Conservation (phyloP, 2,888 invertebrate genomes). For the Ceratothoa steindachneri region DNA sequence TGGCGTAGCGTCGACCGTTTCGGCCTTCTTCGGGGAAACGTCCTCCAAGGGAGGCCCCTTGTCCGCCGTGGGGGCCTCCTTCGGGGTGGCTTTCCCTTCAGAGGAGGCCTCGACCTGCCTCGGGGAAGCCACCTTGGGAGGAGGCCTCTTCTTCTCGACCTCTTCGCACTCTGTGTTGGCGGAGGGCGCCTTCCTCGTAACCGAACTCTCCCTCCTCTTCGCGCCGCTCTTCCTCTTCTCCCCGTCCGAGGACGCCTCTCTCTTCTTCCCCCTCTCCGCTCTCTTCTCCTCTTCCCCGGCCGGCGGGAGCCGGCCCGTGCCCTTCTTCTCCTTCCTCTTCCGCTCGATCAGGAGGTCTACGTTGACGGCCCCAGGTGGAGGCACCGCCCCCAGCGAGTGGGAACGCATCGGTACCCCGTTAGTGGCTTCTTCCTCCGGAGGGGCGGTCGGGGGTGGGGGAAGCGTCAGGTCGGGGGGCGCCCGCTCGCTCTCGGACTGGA, state of each 20-base stretch:
- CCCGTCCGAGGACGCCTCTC: slow-evolving; percentile 27
- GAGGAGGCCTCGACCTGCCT: background rate
- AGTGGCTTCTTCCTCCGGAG: background rate
- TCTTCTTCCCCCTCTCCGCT: slow-evolving; percentile 34
- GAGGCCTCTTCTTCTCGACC: no score
- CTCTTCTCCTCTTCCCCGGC: slow-evolving; percentile 19
- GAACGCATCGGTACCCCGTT: slow-evolving; percentile 23
- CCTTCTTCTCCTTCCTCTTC: slow-evolving; percentile 17
- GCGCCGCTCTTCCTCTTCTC: slow-evolving; percentile 36
- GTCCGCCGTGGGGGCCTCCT: background rate
- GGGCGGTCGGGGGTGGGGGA: slow-evolving; percentile 30
- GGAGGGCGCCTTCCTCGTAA: slow-evolving; percentile 1
- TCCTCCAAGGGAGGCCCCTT: background rate
- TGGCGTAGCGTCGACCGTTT: background rate
- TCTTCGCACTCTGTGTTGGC: background rate
- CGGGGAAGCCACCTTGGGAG: background rate
- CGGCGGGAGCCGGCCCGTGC: background rate
- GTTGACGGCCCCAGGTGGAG: slow-evolving; percentile 7
- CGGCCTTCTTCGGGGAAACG: background rate
- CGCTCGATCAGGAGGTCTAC: background rate
- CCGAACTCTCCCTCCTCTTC: slow-evolving; percentile 17
- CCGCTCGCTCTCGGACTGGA: background rate
- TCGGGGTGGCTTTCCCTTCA: background rate
- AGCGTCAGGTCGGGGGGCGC: slow-evolving; percentile 21
- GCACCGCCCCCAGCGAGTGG: slow-evolving; percentile 33